Evolutionary conservation across 2,888 invertebrate species (phyloP).

Genomic region (Deilephila elpenor): DNA sequence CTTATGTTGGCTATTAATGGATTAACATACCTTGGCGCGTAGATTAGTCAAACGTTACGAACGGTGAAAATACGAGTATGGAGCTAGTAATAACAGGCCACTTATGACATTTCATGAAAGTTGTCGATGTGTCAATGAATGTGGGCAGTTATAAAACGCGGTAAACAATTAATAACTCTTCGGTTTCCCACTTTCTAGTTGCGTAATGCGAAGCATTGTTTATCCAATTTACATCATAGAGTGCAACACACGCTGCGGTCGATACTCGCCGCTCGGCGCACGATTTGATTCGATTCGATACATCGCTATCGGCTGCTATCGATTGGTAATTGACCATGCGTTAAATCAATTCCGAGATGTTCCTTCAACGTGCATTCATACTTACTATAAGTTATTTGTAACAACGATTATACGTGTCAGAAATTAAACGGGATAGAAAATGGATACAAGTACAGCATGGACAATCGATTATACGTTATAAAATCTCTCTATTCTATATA

Average conservation of each 20-base stretch:
- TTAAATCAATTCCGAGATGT: conserved; percentile 30
- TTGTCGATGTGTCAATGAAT: conserved; percentile 29
- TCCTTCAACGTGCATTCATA: conserved; percentile 13
- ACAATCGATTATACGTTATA: not conserved
- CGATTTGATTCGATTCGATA: conserved; percentile 44
- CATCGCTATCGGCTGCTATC: conserved; percentile 34
- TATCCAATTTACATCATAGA: conserved; percentile 67
- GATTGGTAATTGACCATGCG: conserved; percentile 28
- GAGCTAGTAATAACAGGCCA: not conserved
- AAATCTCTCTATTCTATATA: not conserved
- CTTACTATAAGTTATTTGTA: conserved; percentile 12
- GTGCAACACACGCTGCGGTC: conserved; percentile 45
- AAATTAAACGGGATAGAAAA: not conserved
- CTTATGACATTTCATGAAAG: conserved; percentile 16
- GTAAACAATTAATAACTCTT: conserved; percentile 64
- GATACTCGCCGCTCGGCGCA: conserved; percentile 32
- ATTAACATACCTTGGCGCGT: not conserved
- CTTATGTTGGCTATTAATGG: not conserved
- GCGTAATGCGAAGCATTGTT: conserved; percentile 63
- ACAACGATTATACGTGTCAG: not conserved
- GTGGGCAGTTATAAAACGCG: conserved; percentile 50
- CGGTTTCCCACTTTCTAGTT: conserved; percentile 74
- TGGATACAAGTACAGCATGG: not conserved
- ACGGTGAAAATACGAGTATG: not conserved
- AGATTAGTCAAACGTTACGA: not conserved